Conservation (phyloP, 1,140 invertebrate genomes). For the Trichogramma pretiosum region DNA sequence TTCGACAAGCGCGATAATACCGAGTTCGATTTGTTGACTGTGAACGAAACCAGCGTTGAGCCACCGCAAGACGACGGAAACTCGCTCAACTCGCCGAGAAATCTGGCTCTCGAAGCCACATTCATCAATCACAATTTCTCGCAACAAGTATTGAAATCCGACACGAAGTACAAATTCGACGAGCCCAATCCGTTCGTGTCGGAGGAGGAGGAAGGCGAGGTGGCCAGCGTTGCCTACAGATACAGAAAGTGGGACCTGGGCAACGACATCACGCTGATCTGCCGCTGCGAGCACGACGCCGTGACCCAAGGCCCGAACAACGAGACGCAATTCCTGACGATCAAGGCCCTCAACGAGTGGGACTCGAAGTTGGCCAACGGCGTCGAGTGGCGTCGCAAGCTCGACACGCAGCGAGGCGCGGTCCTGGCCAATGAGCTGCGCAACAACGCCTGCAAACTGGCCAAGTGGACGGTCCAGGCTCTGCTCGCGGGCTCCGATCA, state of each 20-base stretch:
- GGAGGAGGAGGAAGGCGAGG: slow-evolving; percentile 87
- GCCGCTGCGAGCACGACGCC: slow-evolving; percentile 94
- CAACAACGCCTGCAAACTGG: slow-evolving; percentile 97
- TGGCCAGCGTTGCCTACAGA: slow-evolving; percentile 91
- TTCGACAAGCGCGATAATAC: slow-evolving; percentile 98
- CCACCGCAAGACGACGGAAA: slow-evolving; percentile 93
- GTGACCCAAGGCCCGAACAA: slow-evolving; percentile 84
- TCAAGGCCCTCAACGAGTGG: slow-evolving; percentile 99
- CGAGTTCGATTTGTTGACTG: slow-evolving; percentile 93
- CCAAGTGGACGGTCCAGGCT: slow-evolving; percentile 98
- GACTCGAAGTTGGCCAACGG: slow-evolving; percentile 91
- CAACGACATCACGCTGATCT: slow-evolving; percentile 81
- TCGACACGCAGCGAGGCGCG: slow-evolving; percentile 94
- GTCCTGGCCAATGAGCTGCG: slow-evolving; percentile 97
- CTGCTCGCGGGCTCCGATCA: slow-evolving; percentile 93
- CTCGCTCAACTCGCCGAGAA: slow-evolving; percentile 90
- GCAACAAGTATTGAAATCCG: slow-evolving; percentile 75
- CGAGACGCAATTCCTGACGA: slow-evolving; percentile 88
- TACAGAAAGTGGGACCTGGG: slow-evolving; percentile 97
- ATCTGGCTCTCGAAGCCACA: slow-evolving; percentile 94
- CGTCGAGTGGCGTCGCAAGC: slow-evolving; percentile 95
- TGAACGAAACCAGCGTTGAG: slow-evolving; percentile 96
- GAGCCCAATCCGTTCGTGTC: slow-evolving; percentile 89
- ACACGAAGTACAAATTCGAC: slow-evolving; percentile 82
- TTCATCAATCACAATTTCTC: slow-evolving; percentile 99